Evolutionary conservation across 2,888 invertebrate genomes (phyloP), one percentile per base, ranked within the genome.

Genomic region (Tiliacea citrago): DNA sequence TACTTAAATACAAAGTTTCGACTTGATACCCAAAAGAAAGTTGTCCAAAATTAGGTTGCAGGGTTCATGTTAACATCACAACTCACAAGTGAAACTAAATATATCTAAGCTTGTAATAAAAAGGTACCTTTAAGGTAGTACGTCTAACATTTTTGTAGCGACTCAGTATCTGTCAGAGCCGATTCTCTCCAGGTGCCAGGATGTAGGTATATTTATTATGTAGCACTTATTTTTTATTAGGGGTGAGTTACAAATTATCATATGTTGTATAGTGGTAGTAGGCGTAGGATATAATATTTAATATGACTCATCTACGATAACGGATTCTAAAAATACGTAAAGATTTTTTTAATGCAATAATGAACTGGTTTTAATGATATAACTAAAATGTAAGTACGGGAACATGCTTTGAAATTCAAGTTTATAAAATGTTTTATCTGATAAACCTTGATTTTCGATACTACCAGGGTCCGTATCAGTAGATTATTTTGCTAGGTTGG

Each of bases 141-240:
- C 13, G 24, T 45, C 42, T 24, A 16, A 16, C 0, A 18, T 1
- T 4, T 24, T 29, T 24, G 7, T 39, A 39, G n/a, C 39, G 16
- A 12, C 29, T 29, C 29, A 29, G 4, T 39, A 51, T 16, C 51
- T 66, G 51, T 39, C 35, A 29, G 51, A 35, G 16, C n/a, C 35
- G 29, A 65, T 49, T 35, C 13, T n/a, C 35, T 49, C 5, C 24
- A 39, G 16, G 10, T 51, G 16, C 4, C 16, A 51, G 10, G n/a
- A n/a, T 51, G 35, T n/a, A 18, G 35, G n/a, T 66, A 21, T 35
- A 29, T 65, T 63, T 65, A 65, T 35, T 47, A 29, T 13, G 65
- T 21, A 21, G 29, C 29, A 51, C 51, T 51, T 66, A 13, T 65
- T 35, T 49, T 57, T 16, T 35, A 65, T 49, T 29, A 47, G 47